These are phyloP conservation scores for Epinotia demarniana DNA, from an alignment of 2,888 invertebrate genomes.

Conservation along the genomic window DNA sequence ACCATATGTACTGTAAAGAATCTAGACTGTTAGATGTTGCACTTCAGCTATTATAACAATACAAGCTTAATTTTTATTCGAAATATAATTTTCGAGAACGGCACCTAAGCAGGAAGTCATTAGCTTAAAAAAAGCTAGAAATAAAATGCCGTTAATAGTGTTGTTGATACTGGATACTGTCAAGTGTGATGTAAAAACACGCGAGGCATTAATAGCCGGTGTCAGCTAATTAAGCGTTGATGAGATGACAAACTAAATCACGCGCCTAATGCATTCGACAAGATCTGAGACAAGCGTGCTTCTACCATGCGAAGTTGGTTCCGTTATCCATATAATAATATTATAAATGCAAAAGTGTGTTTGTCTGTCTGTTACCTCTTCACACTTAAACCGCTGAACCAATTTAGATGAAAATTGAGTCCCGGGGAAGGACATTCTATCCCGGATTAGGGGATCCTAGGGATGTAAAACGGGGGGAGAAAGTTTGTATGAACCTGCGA, in stretches of 20 bases:
- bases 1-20: no score
- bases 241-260: conserved; percentile 43
- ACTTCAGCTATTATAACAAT: conserved; percentile 4
- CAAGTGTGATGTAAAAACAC: conserved; percentile 33
- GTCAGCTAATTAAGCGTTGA: conserved; percentile 38
- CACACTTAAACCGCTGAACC: no score
- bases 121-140: conserved; percentile 30
- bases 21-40: background rate
- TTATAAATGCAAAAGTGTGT: no score
- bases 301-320: background rate
- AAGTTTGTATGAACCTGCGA: no score
- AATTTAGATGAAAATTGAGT: no score
- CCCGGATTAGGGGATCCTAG: no score
- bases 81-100: conserved; percentile 13
- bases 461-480: no score
- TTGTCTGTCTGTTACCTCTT: no score
- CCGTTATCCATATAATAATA: background rate
- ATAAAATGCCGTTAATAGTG: conserved; percentile 29
- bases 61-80: conserved; percentile 8
- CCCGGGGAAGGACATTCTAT: no score
- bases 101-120: conserved; percentile 34
- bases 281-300: conserved; percentile 1
- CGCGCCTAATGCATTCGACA: conserved; percentile 29
- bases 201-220: conserved; percentile 27
- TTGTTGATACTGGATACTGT: conserved; percentile 17